Conservation (phyloP, 2,888 invertebrate species). For the Drosophila suboccidentalis region DNA sequence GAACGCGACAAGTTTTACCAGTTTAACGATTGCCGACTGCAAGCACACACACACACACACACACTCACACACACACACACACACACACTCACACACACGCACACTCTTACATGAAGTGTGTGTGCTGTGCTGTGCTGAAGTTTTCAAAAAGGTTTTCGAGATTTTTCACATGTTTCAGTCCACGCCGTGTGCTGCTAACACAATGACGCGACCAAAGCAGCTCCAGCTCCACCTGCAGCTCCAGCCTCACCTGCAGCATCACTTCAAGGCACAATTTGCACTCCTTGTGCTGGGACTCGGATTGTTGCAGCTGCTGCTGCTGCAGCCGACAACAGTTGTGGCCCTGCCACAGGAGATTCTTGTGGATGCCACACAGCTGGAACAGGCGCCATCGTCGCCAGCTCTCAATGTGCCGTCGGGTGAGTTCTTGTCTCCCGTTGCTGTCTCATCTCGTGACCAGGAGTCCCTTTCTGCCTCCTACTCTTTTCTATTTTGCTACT, state of each 20-base stretch:
- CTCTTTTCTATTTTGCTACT: too few relatives aligned
- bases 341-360: slow-evolving; percentile 66
- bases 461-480: neutral
- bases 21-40: slow-evolving; percentile 45
- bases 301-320: slow-evolving; percentile 33
- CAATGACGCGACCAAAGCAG: slow-evolving; percentile 57
- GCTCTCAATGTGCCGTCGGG: slow-evolving; percentile 63
- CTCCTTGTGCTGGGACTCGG: slow-evolving; percentile 19
- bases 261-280: neutral
- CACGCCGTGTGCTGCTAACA: slow-evolving; percentile 53
- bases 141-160: slow-evolving; percentile 69
- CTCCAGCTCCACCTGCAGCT: slow-evolving; percentile 30
- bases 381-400: slow-evolving; percentile 32
- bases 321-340: slow-evolving; percentile 24
- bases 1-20: slow-evolving; percentile 64
- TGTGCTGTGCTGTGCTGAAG: slow-evolving; percentile 37
- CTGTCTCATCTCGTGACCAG: neutral
- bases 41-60: slow-evolving; percentile 21
- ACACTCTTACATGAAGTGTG: slow-evolving; percentile 6
- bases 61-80: slow-evolving; percentile 16
- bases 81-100: slow-evolving; percentile 11
- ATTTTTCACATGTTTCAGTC: slow-evolving; percentile 65
- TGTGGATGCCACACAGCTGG: slow-evolving; percentile 28
- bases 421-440: slow-evolving; percentile 39
- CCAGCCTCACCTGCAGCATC: neutral